These are phyloP conservation scores for Clupea harengus DNA, from an alignment of 2,113 vertebrate genomes.

Conservation along the genomic window DNA sequence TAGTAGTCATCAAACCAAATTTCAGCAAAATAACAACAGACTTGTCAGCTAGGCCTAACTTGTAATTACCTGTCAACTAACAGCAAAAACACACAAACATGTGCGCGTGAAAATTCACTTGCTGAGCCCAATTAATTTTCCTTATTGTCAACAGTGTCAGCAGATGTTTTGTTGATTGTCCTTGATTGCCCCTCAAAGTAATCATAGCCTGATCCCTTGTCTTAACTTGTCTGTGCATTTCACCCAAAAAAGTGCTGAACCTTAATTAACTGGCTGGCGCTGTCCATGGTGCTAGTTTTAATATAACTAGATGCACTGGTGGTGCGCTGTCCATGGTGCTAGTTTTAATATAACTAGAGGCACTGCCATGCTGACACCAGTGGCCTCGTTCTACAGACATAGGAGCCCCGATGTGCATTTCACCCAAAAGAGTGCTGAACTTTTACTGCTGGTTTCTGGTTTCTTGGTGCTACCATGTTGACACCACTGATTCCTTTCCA, in stretches of 20 bases:
- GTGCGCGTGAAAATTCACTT: too few relatives aligned
- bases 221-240: neutral
- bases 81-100: too few relatives aligned
- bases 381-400: too few relatives aligned
- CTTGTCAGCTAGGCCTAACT: too few relatives aligned
- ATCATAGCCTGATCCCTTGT: neutral
- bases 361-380: too few relatives aligned
- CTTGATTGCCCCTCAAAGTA: neutral
- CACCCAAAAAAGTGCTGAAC: neutral
- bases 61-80: too few relatives aligned
- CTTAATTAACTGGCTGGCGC: neutral
- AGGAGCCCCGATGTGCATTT: neutral
- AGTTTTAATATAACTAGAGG: too few relatives aligned
- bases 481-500: neutral
- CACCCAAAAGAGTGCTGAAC: neutral
- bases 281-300: neutral
- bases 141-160: neutral
- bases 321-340: too few relatives aligned
- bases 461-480: neutral
- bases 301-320: neutral
- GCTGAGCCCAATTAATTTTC: neutral
- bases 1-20: too few relatives aligned
- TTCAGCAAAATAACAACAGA: too few relatives aligned
- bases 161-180: neutral
- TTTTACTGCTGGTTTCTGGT: neutral